A percentile compares a stretch with the other conserved stretches of the same genome.
phyloP scores from a whole-genome alignment of 2,888 invertebrate species.

The Melanostoma scalare region DNA sequence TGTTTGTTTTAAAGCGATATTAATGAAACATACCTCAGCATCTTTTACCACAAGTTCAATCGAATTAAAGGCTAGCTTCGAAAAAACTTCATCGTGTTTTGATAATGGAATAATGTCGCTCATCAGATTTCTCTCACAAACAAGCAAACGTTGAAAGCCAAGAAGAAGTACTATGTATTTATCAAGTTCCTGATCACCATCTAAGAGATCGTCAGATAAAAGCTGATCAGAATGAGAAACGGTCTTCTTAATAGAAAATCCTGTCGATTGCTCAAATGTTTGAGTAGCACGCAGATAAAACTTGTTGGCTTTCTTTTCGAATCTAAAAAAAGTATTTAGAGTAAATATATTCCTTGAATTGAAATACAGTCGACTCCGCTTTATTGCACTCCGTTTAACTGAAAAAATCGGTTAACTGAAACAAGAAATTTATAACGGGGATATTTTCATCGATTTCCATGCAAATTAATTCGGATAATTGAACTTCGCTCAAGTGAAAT shows the following conservation, averaged over 20 bases:
- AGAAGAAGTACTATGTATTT: conserved; percentile 92
- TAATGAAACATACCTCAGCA: conserved; percentile 86
- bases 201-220: conserved; percentile 79
- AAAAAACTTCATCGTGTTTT: conserved; percentile 92
- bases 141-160: conserved; percentile 92
- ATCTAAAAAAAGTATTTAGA: conserved; percentile 80
- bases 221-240: conserved; percentile 80
- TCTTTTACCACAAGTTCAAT: conserved; percentile 93
- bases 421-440: no score
- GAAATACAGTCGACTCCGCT: background rate
- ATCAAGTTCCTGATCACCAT: conserved; percentile 92
- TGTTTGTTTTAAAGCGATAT: background rate
- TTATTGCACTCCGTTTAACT: no score
- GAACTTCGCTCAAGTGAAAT: no score
- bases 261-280: conserved; percentile 91
- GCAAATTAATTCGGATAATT: no score
- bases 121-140: conserved; percentile 92
- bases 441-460: no score
- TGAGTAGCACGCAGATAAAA: conserved; percentile 92
- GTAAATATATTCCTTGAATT: no score
- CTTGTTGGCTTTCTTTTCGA: conserved; percentile 91
- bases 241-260: conserved; percentile 86
- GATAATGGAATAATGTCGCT: conserved; percentile 92
- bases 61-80: conserved; percentile 91
- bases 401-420: no score